Base-by-base conservation (phyloP, 2,888 invertebrate genomes). In the Pollenia labialis region DNA sequence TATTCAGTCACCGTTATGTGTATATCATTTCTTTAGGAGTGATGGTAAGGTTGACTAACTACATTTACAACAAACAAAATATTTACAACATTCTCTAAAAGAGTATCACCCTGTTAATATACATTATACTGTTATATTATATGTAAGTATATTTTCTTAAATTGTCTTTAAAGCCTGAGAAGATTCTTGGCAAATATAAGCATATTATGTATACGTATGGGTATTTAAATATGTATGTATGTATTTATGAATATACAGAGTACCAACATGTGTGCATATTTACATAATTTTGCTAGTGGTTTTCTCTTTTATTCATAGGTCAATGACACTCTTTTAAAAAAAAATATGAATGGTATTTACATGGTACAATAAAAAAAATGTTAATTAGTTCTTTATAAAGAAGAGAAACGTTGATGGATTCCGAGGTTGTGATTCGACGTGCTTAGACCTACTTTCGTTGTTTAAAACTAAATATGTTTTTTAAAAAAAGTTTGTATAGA, bases 321-420 rank as follows among this genome's bases (percentile, higher is more conserved):
- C 83, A 84, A 84, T 84, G 77, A 58, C 68, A 84, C 56, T 64
- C 58, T 56, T 42, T 72, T 66, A 23, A 2, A 23, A 42, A 62
- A 69, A 48, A 16, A 50, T 23, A 76, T 60, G 1, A 42, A 74
- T 40, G 32, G 23, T 16, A 46, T 64, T 64, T 71, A 10, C 44
- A 48, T 32, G 32, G 4, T 1, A 11, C 1, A 54, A 60, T 2
- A 82, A 75, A 74, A 81, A 54, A 46, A 64, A 62, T 81, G 58
- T 52, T 60, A 44, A 75, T 46, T 32, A 44, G 50, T 69, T 75
- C 40, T 69, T 75, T 52, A 23, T 16, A 32, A 52, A 11, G 4
- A 18, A 46, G 0, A 68, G 11, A 64, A 46, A 56, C 16, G 48
- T 6, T 23, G 7, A 16, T 50, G 4, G 14, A 4, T 56, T 23